Conservation (phyloP, 2,113 vertebrate genomes). For the Cercocebus atys region DNA sequence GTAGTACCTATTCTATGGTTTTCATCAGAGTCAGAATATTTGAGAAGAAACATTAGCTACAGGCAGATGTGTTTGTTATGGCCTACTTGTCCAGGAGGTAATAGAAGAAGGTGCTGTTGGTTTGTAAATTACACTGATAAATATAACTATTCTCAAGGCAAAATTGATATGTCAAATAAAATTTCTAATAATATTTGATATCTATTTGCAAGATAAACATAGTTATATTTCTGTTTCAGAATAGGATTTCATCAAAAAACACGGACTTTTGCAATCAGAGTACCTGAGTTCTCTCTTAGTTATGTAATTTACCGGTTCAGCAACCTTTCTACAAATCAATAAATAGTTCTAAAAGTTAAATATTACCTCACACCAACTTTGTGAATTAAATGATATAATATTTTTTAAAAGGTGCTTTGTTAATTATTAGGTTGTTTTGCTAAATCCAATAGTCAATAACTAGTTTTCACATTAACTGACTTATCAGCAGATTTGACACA, state of each 20-base stretch:
- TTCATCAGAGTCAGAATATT: neutral
- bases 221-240: neutral
- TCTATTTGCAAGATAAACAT: neutral
- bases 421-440: neutral
- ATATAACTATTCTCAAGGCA: neutral
- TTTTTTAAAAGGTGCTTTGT: neutral
- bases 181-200: conserved; percentile 14
- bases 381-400: conserved; percentile 3
- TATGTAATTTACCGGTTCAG: neutral
- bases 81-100: neutral
- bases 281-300: neutral
- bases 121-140: conserved; percentile 32
- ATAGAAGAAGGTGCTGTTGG: neutral
- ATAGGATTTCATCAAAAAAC: conserved; percentile 25
- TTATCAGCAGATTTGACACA: neutral
- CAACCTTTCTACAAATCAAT: conserved; percentile 35
- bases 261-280: neutral
- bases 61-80: neutral
- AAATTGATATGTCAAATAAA: conserved; percentile 46
- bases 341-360: neutral
- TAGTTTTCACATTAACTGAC: neutral
- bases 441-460: neutral
- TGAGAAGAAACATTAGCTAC: neutral
- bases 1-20: neutral
- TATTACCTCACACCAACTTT: neutral